Base-by-base conservation (phyloP, 1,140 invertebrate genomes). In the Cotesia glomerata region DNA sequence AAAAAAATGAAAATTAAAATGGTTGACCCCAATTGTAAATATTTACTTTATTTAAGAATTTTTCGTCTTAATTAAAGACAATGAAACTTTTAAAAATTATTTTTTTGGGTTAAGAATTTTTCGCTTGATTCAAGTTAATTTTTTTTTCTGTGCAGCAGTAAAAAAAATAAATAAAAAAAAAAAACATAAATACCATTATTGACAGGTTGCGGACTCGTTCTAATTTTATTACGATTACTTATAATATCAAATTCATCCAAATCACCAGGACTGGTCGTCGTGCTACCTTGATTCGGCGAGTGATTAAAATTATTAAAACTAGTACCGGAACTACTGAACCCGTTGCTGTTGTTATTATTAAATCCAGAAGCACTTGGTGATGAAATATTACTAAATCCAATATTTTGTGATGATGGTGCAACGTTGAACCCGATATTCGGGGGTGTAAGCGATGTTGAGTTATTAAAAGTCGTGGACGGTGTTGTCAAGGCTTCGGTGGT, bases 221-320 rank as follows among this genome's bases (percentile, higher is more conserved):
- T 82, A 66, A 82, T 71, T 82, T 87, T 87, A 77, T 89, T 89
- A 75, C 91, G 88, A 85, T 95, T 94, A 51, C 92, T 92, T 74
- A 95, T 93, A 58, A 93, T 88, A 84, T 95, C 93, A 82, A 95
- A 95, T 82, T 95, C 94, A 83, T 95, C 93, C 78, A 95, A 87
- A 83, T 94, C 93, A 4, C 90, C 90, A n/a, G 91, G 90, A 77
- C 90, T 91, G 52, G 88, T 76, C 0, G 71, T 72, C 9, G 74
- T 34, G 59, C 69, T 80, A 68, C 73, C 75, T 59, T 81, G 82
- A 75, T 80, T 84, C 45, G 77, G 79, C 36, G 75, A 36, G 39
- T 11, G 7, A 52, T 79, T 14, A 72, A 85, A 82, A 75, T 83
- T 78, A 67, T 82, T 85, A 71, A 84, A 86, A 70, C 71, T 77